Percentiles rank a stretch among this genome's conserved stretches.
phyloP scores from a whole-genome alignment of 2,113 vertebrate genomes.

The Larimichthys polyactis region DNA sequence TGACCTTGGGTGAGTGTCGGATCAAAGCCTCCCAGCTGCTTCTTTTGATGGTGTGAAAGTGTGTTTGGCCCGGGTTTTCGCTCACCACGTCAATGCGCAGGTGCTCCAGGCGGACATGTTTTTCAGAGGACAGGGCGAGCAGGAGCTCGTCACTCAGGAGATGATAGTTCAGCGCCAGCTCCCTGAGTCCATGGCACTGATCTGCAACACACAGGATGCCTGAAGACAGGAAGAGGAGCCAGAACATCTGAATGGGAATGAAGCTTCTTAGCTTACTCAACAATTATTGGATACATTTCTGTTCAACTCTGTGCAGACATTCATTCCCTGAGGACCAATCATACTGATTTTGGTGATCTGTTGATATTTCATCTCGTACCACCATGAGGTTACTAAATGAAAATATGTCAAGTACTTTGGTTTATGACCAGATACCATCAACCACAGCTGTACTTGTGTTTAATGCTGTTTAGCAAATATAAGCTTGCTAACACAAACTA shows the following conservation, averaged over 20 bases:
- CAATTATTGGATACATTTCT: background rate
- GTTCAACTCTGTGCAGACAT: background rate
- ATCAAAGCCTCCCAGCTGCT: conserved; percentile 97
- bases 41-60: conserved; percentile 93
- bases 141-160: conserved; percentile 93
- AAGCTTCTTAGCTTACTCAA: background rate
- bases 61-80: conserved; percentile 91
- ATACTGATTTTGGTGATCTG: background rate
- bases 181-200: conserved; percentile 94
- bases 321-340: background rate
- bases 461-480: no score
- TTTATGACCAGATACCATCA: background rate
- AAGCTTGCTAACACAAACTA: background rate
- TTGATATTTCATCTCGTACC: background rate
- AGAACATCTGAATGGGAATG: background rate
- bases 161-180: conserved; percentile 94
- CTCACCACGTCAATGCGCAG: conserved; percentile 95
- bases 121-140: conserved; percentile 94
- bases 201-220: conserved; percentile 87
- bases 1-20: conserved; percentile 94
- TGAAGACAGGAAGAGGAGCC: conserved; percentile 31
- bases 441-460: no score
- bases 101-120: conserved; percentile 93
- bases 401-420: background rate
- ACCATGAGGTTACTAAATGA: background rate